phyloP scores from a whole-genome alignment of 2,113 vertebrate species.

The Eulemur macaco region DNA sequence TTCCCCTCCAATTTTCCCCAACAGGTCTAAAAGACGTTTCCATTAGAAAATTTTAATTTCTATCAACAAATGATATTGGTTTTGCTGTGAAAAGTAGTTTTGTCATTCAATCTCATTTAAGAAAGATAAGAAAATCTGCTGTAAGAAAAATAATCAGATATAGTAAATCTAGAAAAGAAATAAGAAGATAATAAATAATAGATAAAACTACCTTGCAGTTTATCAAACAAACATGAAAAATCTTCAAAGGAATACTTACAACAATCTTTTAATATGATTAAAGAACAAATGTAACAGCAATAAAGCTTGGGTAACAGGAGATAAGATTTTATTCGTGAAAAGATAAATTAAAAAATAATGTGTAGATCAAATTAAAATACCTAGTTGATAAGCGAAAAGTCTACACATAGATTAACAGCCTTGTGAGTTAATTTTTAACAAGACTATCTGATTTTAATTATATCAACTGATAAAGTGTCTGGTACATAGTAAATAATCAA shows the following conservation, averaged over 20 bases:
- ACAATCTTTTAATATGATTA: not conserved
- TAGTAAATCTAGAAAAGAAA: not conserved
- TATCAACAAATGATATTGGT: not conserved
- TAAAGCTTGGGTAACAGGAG: not conserved
- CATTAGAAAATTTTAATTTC: not conserved
- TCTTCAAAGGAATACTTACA: not conserved
- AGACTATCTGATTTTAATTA: not conserved
- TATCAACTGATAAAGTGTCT: not conserved
- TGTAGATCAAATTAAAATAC: constrained; percentile 7
- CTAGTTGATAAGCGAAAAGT: not conserved
- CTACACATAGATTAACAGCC: not conserved
- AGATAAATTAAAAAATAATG: constrained; percentile 5
- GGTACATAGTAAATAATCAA: not conserved
- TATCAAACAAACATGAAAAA: not conserved
- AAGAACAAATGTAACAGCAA: not conserved
- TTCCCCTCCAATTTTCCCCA: not conserved
- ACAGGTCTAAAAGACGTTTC: not conserved
- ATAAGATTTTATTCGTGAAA: not conserved
- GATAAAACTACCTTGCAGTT: not conserved
- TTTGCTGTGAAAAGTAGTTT: constrained; percentile 35
- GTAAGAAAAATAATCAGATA: not conserved
- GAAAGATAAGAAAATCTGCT: not conserved
- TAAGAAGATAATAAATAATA: constrained; percentile 10
- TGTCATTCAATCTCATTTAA: not conserved
- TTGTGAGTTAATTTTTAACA: not conserved